A percentile compares a stretch with the other conserved stretches of the same genome.
These are phyloP conservation scores for Onychostoma macrolepis DNA, from an alignment of 2,113 vertebrate genomes.

Conservation along the genomic window DNA sequence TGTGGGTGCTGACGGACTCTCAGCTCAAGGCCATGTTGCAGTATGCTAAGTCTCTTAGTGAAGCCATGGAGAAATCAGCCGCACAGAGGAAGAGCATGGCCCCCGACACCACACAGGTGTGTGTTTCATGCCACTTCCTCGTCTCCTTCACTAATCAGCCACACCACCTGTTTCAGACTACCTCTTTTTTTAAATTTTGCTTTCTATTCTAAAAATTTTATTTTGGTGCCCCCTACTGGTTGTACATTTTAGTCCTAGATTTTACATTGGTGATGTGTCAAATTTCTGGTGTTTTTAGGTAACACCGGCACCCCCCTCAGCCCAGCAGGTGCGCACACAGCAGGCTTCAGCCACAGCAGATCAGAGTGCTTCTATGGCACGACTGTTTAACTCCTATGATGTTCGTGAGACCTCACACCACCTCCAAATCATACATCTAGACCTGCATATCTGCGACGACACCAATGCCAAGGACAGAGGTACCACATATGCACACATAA, in stretches of 20 bases:
- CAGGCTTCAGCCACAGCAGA: conserved; percentile 82
- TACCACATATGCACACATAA: conserved; percentile 58
- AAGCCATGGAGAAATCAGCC: conserved; percentile 96
- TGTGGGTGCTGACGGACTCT: conserved; percentile 98
- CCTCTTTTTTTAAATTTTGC: not conserved
- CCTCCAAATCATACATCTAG: conserved; percentile 93
- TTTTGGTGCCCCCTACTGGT: conserved; percentile 1
- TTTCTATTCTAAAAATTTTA: not conserved
- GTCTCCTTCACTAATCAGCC: not conserved
- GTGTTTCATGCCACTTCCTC: not conserved
- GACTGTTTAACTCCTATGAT: conserved; percentile 87
- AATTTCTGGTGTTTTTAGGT: conserved; percentile 73
- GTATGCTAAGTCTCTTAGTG: conserved; percentile 97
- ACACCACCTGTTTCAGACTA: conserved; percentile 19
- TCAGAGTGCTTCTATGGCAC: conserved; percentile 86
- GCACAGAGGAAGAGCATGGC: conserved; percentile 97
- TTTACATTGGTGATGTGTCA: not conserved
- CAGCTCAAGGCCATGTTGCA: conserved; percentile 99
- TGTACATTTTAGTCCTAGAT: not conserved
- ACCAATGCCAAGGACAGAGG: conserved; percentile 93
- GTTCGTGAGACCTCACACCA: conserved; percentile 97
- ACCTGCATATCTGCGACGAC: conserved; percentile 98
- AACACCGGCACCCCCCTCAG: conserved; percentile 73
- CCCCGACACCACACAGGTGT: conserved; percentile 86
- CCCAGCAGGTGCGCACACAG: conserved; percentile 85